Base-by-base conservation (phyloP, 2,113 vertebrate genomes). In the Clarias gariepinus region DNA sequence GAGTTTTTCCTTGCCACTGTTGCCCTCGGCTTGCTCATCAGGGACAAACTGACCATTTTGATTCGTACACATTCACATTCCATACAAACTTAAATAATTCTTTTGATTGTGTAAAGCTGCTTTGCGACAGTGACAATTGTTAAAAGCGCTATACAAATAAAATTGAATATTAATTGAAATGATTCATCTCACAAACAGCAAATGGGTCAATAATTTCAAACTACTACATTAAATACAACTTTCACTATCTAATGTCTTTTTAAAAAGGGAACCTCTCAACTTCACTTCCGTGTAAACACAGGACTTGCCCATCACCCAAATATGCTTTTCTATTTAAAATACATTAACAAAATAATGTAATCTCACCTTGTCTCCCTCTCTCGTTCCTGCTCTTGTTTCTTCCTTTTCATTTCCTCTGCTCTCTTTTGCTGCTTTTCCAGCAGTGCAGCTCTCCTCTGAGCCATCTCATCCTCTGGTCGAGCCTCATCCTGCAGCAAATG, bases 351-450 rank as follows among this genome's bases (percentile, higher is more conserved):
- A 47, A 15, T 63, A 4, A 52, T 36, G 55, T 47, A 30, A 57
- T 30, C 90, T 94, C 86, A 97, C 96, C 93, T 97, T 74, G 94
- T 94, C 88, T 97, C 97, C 90, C 92, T 96, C 92, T 97, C 96
- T 0, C 93, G 95, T 88, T 98, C 97, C 90, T 96, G 96, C 93
- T 97, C 97, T 89, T 95, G 96, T 68, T 93, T 96, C 13, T 95
- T 94, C 89, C 88, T 94, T 89, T 95, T 95, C 0, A 96, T 93
- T 87, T 97, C 97, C 84, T 98, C 97, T 0, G 93, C 93, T 87
- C 97, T 94, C 87, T 96, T 96, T 91, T 97, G 96, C 86, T 98
- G 97, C 85, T 96, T 96, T 88, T 97, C 96, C 68, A 98, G 88
- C 88, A 98, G 87, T 57, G 94, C 96, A 21, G 97, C 96, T 90